A percentile compares a stretch with the other conserved stretches of the same genome.
Evolutionary conservation across 2,113 vertebrate species (phyloP).

Genomic region (Ictalurus punctatus): DNA sequence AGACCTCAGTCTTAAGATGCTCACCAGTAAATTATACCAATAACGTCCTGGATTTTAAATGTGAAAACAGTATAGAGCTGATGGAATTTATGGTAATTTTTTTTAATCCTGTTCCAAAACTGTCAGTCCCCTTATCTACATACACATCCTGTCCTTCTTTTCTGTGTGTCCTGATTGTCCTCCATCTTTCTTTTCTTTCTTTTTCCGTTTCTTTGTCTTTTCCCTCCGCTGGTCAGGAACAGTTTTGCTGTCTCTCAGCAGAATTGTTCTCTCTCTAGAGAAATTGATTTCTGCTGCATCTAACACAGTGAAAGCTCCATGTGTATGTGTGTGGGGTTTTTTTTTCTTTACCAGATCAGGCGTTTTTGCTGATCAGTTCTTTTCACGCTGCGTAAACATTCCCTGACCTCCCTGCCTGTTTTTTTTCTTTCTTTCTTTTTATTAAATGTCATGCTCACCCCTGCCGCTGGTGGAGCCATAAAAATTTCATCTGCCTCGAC

Average conservation of each 20-base stretch:
- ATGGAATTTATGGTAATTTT: background rate
- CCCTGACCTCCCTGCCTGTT: conserved; percentile 64
- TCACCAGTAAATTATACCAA: background rate
- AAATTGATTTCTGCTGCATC: conserved; percentile 67
- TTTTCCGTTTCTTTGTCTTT: conserved; percentile 29
- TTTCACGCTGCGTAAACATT: conserved; percentile 75
- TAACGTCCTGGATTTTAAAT: background rate
- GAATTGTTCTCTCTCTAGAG: conserved; percentile 51
- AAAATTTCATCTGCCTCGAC: conserved; percentile 72
- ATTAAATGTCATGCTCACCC: conserved; percentile 72
- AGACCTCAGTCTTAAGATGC: background rate
- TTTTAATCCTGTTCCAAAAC: background rate
- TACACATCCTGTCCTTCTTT: background rate
- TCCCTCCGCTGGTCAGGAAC: background rate
- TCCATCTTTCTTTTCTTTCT: conserved; percentile 44
- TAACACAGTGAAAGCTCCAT: conserved; percentile 51
- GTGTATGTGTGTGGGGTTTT: conserved; percentile 10
- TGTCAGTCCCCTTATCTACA: background rate
- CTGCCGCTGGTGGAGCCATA: conserved; percentile 67
- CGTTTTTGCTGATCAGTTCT: conserved; percentile 64
- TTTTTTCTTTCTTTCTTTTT: conserved; percentile 50
- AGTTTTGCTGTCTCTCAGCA: conserved; percentile 23
- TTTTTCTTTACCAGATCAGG: conserved; percentile 31
- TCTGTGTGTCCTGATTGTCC: conserved; percentile 6
- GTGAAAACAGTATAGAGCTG: background rate